Percentiles rank a stretch among this genome's conserved stretches.
phyloP scores from a whole-genome alignment of 2,113 vertebrate genomes.

The Cavia porcellus region DNA sequence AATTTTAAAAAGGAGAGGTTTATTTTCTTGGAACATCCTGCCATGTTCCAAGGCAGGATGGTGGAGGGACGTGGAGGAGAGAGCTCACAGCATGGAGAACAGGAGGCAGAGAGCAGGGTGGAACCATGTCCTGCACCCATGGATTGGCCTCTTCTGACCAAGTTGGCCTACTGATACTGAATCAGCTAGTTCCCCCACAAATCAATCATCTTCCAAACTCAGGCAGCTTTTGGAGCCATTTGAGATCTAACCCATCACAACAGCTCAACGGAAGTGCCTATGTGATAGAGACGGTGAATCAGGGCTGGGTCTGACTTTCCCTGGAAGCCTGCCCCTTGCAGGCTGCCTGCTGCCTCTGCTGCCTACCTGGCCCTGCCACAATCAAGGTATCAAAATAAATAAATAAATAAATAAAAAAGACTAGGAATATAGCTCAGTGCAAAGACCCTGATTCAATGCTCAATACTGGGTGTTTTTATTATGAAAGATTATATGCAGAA shows the following conservation, averaged over 20 bases:
- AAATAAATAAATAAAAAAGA: background rate
- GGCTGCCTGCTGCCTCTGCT: background rate
- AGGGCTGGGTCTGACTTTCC: background rate
- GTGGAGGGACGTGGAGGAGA: background rate
- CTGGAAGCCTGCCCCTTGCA: rapidly evolving
- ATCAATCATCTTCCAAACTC: background rate
- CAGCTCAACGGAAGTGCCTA: background rate
- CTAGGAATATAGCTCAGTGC: background rate
- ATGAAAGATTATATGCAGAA: conserved; percentile 8
- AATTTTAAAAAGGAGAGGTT: background rate
- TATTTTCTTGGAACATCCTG: too few relatives aligned
- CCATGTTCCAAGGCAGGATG: background rate
- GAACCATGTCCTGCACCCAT: background rate
- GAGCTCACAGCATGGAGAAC: background rate
- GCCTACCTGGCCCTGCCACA: background rate
- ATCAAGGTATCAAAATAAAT: background rate
- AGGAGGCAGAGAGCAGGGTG: background rate
- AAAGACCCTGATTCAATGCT: background rate
- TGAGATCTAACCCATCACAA: background rate
- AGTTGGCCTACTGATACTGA: background rate
- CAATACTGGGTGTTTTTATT: background rate
- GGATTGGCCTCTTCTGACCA: background rate
- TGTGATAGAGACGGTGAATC: background rate
- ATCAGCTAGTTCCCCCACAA: background rate
- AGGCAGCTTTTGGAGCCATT: background rate